Percentiles rank a stretch among this genome's conserved stretches.
Evolutionary conservation across 1,140 invertebrate genomes (phyloP).

Genomic region (Drosophila grimshawi): DNA sequence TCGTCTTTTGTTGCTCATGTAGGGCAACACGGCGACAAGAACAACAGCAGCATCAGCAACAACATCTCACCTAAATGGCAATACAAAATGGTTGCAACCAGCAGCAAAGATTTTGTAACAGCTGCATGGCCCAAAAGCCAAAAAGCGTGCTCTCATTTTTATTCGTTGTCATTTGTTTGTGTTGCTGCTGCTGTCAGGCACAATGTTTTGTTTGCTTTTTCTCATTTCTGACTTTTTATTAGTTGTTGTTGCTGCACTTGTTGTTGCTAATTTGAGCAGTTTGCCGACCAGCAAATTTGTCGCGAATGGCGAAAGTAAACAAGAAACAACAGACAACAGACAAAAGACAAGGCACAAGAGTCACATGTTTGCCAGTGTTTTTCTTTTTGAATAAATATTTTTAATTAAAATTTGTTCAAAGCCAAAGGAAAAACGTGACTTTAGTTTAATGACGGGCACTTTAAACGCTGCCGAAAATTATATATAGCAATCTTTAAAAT

Average conservation of each 20-base stretch:
- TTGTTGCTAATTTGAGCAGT: constrained; percentile 74
- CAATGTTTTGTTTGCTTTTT: constrained; percentile 48
- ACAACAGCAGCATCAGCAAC: constrained; percentile 31
- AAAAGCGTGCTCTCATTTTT: constrained; percentile 76
- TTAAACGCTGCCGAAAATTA: not conserved
- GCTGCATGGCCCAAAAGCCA: constrained; percentile 67
- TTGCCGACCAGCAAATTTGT: constrained; percentile 53
- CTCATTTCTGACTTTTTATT: constrained; percentile 59
- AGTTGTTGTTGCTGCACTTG: constrained; percentile 59
- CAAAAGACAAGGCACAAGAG: constrained; percentile 41
- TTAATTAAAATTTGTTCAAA: constrained; percentile 52
- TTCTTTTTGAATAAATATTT: constrained; percentile 56
- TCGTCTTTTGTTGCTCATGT: constrained; percentile 74
- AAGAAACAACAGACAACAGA: constrained; percentile 40
- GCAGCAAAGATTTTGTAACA: constrained; percentile 77
- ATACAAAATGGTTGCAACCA: constrained; percentile 76
- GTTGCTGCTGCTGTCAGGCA: constrained; percentile 25
- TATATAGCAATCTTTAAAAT: not conserved
- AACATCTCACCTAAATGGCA: constrained; percentile 73
- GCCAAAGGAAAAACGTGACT: constrained; percentile 37
- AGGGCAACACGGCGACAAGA: constrained; percentile 52
- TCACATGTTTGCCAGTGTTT: constrained; percentile 41
- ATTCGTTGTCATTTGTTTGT: constrained; percentile 59
- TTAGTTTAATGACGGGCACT: constrained; percentile 22
- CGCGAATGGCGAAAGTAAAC: constrained; percentile 67